phyloP scores from a whole-genome alignment of 2,113 vertebrate species.

The Sorex araneus region DNA sequence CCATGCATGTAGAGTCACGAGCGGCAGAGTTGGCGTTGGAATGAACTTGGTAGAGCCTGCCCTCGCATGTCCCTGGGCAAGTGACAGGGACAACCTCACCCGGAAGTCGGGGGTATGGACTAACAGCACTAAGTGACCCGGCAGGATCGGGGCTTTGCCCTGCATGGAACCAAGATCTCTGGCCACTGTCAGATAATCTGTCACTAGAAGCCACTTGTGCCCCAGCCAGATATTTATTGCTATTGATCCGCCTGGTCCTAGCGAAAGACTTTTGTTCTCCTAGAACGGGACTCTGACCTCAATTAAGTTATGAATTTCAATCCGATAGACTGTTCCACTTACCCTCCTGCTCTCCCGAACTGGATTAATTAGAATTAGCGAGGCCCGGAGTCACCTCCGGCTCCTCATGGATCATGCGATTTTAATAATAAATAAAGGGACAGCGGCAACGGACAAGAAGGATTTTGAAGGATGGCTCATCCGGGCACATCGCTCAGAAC shows the following conservation, averaged over 20 bases:
- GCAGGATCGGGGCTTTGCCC: slow-evolving; percentile 85
- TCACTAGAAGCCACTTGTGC: slow-evolving; percentile 93
- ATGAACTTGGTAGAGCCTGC: too few species aligned
- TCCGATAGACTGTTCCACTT: slow-evolving; percentile 99
- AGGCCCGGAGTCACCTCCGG: slow-evolving; percentile 92
- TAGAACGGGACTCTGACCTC: slow-evolving; percentile 98
- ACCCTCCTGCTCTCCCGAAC: slow-evolving; percentile 94
- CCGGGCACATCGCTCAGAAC: slow-evolving; percentile 91
- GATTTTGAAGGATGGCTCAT: slow-evolving; percentile 93
- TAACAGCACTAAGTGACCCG: slow-evolving; percentile 81
- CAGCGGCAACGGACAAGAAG: slow-evolving; percentile 88
- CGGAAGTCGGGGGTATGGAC: slow-evolving; percentile 72
- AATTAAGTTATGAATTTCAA: slow-evolving; percentile 99
- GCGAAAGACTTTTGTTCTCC: slow-evolving; percentile 98
- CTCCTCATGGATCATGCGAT: slow-evolving; percentile 97
- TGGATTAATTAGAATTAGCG: slow-evolving; percentile 99
- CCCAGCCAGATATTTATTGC: slow-evolving; percentile 99
- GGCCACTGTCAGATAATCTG: slow-evolving; percentile 92
- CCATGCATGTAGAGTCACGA: too few species aligned
- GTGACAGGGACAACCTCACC: too few species aligned
- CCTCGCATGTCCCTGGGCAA: too few species aligned
- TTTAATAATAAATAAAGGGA: slow-evolving; percentile 97
- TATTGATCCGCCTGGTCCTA: slow-evolving; percentile 98
- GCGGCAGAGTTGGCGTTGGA: too few species aligned
- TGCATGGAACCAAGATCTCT: slow-evolving; percentile 89